Conservation (phyloP, 2,888 invertebrate genomes). For the Caenorhabditis plicata region DNA sequence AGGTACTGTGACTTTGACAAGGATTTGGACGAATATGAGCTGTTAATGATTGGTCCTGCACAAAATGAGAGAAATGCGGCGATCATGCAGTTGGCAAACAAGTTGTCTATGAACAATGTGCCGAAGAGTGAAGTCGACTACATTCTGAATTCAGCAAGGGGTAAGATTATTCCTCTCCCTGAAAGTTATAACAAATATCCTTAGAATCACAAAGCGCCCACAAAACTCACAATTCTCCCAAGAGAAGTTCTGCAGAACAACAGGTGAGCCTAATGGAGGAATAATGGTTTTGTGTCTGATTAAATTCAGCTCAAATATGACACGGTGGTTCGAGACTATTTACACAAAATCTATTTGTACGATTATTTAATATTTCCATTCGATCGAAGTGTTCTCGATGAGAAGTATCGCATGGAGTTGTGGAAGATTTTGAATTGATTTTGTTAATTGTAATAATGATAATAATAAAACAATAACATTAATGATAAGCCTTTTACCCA, state of each 20-base stretch:
- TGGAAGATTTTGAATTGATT: slow-evolving; percentile 1
- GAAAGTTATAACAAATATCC: not conserved
- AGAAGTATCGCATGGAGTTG: slow-evolving; percentile 5
- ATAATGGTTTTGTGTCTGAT: no score
- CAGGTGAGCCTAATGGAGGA: slow-evolving; percentile 5
- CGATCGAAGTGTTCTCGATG: slow-evolving; percentile 3
- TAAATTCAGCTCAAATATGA: no score
- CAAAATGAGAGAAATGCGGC: slow-evolving; percentile 5
- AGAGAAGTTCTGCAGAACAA: slow-evolving; percentile 3
- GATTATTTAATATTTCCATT: slow-evolving; percentile 12
- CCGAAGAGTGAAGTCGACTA: not conserved
- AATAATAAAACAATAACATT: no score
- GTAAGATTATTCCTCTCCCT: not conserved
- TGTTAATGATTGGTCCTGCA: slow-evolving; percentile 12
- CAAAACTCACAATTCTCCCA: slow-evolving; percentile 5
- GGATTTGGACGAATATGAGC: slow-evolving; percentile 3
- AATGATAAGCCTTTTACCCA: no score
- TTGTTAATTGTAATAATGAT: no score
- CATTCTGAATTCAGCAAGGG: not conserved
- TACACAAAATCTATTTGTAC: slow-evolving; percentile 17
- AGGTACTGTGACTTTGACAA: slow-evolving; percentile 9
- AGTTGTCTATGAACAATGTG: slow-evolving; percentile 8
- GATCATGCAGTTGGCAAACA: slow-evolving; percentile 1
- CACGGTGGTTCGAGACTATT: slow-evolving; percentile 7
- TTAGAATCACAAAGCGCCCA: slow-evolving; percentile 10